Base-by-base conservation (phyloP, 2,113 vertebrate species). In the Tringa solitaria region DNA sequence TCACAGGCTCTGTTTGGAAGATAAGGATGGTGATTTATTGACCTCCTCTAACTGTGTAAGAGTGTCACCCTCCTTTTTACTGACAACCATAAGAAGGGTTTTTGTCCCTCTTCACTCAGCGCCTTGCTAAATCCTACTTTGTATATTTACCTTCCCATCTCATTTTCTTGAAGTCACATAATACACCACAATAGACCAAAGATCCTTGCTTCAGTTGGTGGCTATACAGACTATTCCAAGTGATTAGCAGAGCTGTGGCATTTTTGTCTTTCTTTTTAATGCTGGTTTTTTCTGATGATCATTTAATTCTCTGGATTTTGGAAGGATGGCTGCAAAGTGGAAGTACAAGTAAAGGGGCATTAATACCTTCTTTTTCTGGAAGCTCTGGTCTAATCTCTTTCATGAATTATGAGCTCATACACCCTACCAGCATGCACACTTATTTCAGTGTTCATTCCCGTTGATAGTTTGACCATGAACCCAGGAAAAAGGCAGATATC, bases 21-120 rank as follows among this genome's bases (percentile, higher is more conserved):
- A 99, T 99, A 99, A 99, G 98, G 97, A 97, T 98, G 97, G 98
- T 99, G 99, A 99, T 99, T 99, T 99, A 99, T 99, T 99, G 98
- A 99, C 98, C 98, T 98, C 97, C 98, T 98, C 96, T 68, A 97
- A 93, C 92, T 97, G 96, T 41, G n/a, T 81, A 87, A 97, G 93
- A 97, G 97, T 93, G 74, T 97, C 97, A 96, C 94, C 96, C 97
- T 96, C 96, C 98, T 98, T 98, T 98, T 95, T 96, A 95, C 97
- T 97, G 95, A 95, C 98, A 98, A 94, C 88, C 76, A 9, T 91
- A 96, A 87, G 82, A 86, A 46, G 69, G n/a, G 60, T 2, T 39
- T 91, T 90, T 51, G 46, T 90, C 41, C 51, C 37, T 92, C 87
- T 90, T 87, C 46, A 78, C 64, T 61, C 72, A 57, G 41, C 12